These are phyloP conservation scores for Pseudobourletiella spinata DNA, from an alignment of 1,140 invertebrate genomes.

Conservation along the genomic window DNA sequence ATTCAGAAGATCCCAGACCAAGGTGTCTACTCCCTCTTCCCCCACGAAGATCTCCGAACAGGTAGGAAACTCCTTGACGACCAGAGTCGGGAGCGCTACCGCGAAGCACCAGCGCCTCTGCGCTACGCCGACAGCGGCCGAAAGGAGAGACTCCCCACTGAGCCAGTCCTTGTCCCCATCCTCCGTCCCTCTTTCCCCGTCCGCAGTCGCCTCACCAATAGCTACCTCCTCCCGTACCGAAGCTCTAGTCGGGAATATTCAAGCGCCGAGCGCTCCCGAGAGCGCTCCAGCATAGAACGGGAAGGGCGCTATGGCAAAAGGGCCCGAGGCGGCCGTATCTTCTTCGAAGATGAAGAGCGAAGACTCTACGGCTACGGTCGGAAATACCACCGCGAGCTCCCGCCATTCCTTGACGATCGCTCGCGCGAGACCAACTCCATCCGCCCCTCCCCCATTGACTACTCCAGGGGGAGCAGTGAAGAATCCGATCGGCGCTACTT, in stretches of 20 bases:
- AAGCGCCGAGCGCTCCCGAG: not conserved
- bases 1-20: conserved; percentile 26
- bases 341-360: conserved; percentile 1
- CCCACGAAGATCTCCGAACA: conserved; percentile 33
- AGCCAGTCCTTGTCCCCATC: not conserved
- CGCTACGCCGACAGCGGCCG: not conserved
- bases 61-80: conserved; percentile 16
- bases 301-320: not conserved
- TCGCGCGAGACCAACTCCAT: not conserved
- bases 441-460: conserved; percentile 1
- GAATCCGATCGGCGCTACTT: not conserved
- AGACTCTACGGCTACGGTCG: not conserved
- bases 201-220: not conserved
- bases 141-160: not conserved
- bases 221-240: too few species aligned
- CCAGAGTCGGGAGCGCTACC: not conserved
- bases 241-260: too few species aligned
- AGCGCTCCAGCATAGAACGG: not conserved
- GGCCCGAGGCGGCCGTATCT: not conserved
- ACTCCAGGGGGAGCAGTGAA: not conserved
- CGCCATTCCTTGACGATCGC: not conserved
- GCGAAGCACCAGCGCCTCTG: not conserved
- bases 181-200: not conserved
- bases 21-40: conserved; percentile 33
- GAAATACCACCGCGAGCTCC: conserved; percentile 4